Percentiles rank a stretch among this genome's conserved stretches.
Conservation (phyloP, 2,888 invertebrate genomes). For the Serrognathus titanus region DNA sequence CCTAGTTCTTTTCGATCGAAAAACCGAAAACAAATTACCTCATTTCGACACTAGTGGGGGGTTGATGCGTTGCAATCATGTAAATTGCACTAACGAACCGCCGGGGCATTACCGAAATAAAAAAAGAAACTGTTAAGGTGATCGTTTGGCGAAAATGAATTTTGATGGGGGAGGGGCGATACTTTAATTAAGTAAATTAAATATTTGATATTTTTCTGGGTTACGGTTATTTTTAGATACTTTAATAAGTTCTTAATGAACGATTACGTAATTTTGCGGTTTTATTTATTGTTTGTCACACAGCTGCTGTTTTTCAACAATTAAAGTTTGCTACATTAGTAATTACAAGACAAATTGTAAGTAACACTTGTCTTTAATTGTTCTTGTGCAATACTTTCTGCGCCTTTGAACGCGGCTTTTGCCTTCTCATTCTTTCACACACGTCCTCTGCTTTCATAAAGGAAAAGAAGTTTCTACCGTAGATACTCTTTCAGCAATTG, state of each 20-base stretch:
- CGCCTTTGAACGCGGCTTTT: not conserved
- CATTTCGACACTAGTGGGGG: not conserved
- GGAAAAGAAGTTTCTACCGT: not conserved
- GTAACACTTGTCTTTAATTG: constrained; percentile 50
- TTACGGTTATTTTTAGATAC: constrained; percentile 20
- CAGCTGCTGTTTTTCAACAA: constrained; percentile 51
- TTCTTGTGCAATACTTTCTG: constrained; percentile 29
- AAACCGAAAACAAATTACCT: not conserved
- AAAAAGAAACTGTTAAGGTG: not conserved
- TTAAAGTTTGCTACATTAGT: constrained; percentile 48
- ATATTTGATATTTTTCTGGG: constrained; percentile 3
- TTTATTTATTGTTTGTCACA: constrained; percentile 47
- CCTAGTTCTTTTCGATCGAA: not conserved
- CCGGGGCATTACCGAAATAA: constrained; percentile 1
- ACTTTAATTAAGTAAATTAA: not conserved
- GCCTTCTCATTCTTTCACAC: not conserved
- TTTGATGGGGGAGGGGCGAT: too few relatives aligned
- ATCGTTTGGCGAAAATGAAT: not conserved
- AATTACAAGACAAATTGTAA: constrained; percentile 46
- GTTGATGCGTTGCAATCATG: not conserved
- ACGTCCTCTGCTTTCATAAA: not conserved
- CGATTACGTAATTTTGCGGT: constrained; percentile 42
- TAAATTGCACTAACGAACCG: not conserved
- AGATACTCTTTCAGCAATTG: constrained; percentile 11
- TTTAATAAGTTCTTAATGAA: constrained; percentile 23